These are phyloP conservation scores for Pollicipes pollicipes DNA, from an alignment of 1,140 invertebrate genomes.

Conservation along the genomic window DNA sequence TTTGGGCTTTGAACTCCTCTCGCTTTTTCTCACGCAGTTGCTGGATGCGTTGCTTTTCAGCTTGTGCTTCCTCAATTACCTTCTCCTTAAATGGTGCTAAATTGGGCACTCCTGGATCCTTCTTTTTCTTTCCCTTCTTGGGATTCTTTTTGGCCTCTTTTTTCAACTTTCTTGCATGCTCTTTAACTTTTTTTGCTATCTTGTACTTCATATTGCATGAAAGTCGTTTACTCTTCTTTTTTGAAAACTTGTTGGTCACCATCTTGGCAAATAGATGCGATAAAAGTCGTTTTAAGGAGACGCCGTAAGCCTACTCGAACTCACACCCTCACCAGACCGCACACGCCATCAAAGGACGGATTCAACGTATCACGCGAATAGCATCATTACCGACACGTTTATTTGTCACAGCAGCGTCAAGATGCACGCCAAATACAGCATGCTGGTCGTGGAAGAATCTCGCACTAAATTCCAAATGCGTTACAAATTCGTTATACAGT, in stretches of 20 bases:
- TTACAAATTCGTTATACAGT: too few relatives aligned
- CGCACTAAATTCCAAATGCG: too few relatives aligned
- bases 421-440: too few relatives aligned
- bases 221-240: conserved; percentile 51
- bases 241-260: conserved; percentile 8
- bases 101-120: conserved; percentile 73
- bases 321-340: too few relatives aligned
- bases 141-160: conserved; percentile 57
- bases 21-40: conserved; percentile 5
- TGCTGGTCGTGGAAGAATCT: too few relatives aligned
- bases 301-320: too few relatives aligned
- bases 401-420: too few relatives aligned
- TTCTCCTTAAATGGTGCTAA: conserved; percentile 83
- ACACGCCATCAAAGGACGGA: too few relatives aligned
- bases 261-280: too few relatives aligned
- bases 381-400: too few relatives aligned
- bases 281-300: too few relatives aligned
- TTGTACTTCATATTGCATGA: conserved; percentile 59
- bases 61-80: conserved; percentile 66
- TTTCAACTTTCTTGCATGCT: conserved; percentile 64
- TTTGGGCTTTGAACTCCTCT: conserved; percentile 5
- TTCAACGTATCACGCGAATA: too few relatives aligned
- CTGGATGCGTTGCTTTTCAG: conserved; percentile 32
- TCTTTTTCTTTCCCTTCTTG: conserved; percentile 46
- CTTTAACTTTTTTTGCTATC: conserved; percentile 74